Base-by-base conservation (phyloP, 2,797 vertebrate genomes). In the Chrosomus eos region DNA sequence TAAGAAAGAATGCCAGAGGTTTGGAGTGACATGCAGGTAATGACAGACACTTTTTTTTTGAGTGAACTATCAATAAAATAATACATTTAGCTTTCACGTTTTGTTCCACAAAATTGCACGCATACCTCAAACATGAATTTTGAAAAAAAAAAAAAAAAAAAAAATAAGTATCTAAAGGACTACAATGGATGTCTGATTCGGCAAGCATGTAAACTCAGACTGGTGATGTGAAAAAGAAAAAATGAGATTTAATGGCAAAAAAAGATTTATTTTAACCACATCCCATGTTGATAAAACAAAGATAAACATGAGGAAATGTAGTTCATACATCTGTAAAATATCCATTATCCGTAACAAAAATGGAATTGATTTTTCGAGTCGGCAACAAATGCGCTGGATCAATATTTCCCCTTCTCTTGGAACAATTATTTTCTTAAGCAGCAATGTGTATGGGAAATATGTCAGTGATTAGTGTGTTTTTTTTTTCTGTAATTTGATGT, bases 331-430 rank as follows among this genome's bases (percentile, higher is more conserved):
- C 13, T 83, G 13, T 77, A 77, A 58, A 68, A 55, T 26, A 23
- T 19, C 21, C 21, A 72, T 72, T 62, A 74, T n/a, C 55, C 5
- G 2, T 26, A 64, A 38, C 33, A 67, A 67, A 83, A 48, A 43
- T n/a, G 62, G 10, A 76, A 76, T 6, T 5, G 33, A 33, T 67
- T 76, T 28, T 67, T 64, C 21, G 2, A 62, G 38, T 3, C 71
- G 66, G 28, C 21, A 79, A 62, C n/a, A 78, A 28, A 78, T 67
- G 40, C 28, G 16, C 5, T 45, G 8, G 26, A 70, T 77, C 28
- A 21, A 79, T 71, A 84, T 84, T 84, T 71, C 62, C 75, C 75
- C 83, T 72, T 51, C 62, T 68, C 38, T 71, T 84, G 38, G 26
- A 84, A 71, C 51, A 60, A 62, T 40, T 21, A 28, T 45, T 66